Base-by-base conservation (phyloP, 2,797 vertebrate genomes). In the Benthosema pterotum region DNA sequence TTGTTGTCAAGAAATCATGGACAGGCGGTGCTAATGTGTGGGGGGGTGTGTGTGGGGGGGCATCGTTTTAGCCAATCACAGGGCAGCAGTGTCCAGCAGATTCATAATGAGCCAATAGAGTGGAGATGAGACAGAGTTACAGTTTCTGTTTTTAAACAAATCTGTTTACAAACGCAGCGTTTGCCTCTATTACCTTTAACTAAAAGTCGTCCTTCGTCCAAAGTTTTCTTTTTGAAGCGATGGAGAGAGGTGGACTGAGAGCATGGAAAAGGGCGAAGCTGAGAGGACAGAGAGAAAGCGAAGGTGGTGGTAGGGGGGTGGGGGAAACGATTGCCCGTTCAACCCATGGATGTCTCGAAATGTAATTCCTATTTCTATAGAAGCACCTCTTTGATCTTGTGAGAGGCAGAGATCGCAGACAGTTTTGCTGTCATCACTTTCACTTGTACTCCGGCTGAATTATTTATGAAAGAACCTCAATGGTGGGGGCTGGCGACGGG, bases 391-490 rank as follows among this genome's bases (percentile, higher is more conserved):
- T 92, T 93, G 90, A 93, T 93, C 92, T 88, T 87, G 87, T 85
- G 85, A 90, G 86, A 88, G 84, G 87, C 86, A 87, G 83, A 88
- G 88, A 92, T 89, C 84, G 87, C 86, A 91, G 88, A 92, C 90
- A 91, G 90, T 92, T 93, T 92, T 91, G 89, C 90, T 91, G 91
- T 92, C 90, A 93, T 92, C 91, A 90, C 90, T 91, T 93, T 93
- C 89, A 92, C 90, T 90, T 89, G 90, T 89, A 87, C 89, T 87
- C 85, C 53, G 61, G 77, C 82, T 93, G 90, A 94, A 94, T 93
- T 92, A 94, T 93, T 93, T 93, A 93, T 92, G 88, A 92, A 92
- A 91, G 91, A n/a, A 89, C 89, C 91, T 92, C 89, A 87, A 91
- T 86, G 87, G 89, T 89, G 83, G 84, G 87, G 22, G 22, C 86